Percentiles rank a stretch among this genome's conserved stretches.
These are phyloP conservation scores for Arenaria interpres DNA, from an alignment of 2,113 vertebrate genomes.

Conservation along the genomic window DNA sequence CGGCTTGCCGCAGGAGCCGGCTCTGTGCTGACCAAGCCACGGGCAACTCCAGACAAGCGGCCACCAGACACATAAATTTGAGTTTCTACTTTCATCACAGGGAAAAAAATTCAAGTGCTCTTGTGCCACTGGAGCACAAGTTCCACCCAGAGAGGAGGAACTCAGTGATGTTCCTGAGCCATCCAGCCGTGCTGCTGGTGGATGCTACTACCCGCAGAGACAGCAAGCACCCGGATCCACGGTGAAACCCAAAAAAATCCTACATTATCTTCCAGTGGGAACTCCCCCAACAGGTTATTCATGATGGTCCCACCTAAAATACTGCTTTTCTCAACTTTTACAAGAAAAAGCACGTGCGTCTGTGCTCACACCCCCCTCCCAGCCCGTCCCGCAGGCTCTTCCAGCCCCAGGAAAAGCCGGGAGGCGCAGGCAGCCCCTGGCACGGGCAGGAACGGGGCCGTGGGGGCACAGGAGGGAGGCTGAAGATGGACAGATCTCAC, in stretches of 20 bases:
- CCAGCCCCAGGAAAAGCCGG: not conserved
- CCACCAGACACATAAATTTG: not conserved
- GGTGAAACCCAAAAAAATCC: not conserved
- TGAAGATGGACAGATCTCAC: not conserved
- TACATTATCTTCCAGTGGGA: not conserved
- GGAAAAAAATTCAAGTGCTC: not conserved
- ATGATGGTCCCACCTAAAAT: not conserved
- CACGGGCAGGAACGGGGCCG: not conserved
- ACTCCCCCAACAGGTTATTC: accelerated
- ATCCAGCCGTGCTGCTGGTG: not conserved
- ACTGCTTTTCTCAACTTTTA: not conserved
- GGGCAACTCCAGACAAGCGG: not conserved
- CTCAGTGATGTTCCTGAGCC: not conserved
- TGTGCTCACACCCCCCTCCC: accelerated
- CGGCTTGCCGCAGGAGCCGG: not conserved
- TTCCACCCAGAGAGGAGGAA: not conserved
- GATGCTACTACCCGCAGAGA: not conserved
- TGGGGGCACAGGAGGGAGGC: not conserved
- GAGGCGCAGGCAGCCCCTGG: accelerated
- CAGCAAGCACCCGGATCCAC: accelerated
- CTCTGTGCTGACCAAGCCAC: not conserved
- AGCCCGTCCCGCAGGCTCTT: accelerated
- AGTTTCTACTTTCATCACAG: not conserved
- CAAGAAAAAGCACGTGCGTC: accelerated
- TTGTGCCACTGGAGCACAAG: not conserved